Evolutionary conservation across 1,140 invertebrate species (phyloP).

Genomic region (Holotrichia oblita): DNA sequence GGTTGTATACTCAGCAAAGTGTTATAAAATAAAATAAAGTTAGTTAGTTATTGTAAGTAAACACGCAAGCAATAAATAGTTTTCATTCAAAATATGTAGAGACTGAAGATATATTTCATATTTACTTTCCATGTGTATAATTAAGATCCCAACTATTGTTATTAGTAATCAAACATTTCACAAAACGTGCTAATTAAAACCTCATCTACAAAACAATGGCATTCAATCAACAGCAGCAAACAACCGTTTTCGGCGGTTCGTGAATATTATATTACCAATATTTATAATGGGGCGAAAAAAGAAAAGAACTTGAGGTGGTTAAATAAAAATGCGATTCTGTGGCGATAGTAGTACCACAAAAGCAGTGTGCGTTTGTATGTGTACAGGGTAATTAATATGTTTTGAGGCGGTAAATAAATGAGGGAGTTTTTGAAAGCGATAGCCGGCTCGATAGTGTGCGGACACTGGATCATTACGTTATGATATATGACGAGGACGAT

Average conservation of each 20-base stretch:
- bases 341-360: constrained; percentile 18
- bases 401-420: constrained; percentile 42
- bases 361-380: not conserved
- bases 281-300: constrained; percentile 4
- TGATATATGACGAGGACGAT: constrained; percentile 51
- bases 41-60: too few species aligned
- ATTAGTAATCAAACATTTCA: not conserved
- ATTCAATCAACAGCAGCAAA: not conserved
- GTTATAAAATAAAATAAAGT: too few species aligned
- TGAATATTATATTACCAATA: constrained; percentile 36
- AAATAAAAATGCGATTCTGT: constrained; percentile 36
- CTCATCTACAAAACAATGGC: not conserved
- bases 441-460: constrained; percentile 51
- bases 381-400: constrained; percentile 38
- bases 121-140: not conserved
- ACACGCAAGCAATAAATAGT: too few species aligned
- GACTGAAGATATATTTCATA: too few species aligned
- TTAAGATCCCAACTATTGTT: not conserved
- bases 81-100: too few species aligned
- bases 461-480: constrained; percentile 56
- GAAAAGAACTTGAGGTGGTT: constrained; percentile 2
- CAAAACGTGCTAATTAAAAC: not conserved
- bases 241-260: not conserved
- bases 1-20: too few species aligned
- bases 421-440: constrained; percentile 54